Evolutionary conservation across 2,888 invertebrate genomes (phyloP).

Genomic region (Epinotia nisella): DNA sequence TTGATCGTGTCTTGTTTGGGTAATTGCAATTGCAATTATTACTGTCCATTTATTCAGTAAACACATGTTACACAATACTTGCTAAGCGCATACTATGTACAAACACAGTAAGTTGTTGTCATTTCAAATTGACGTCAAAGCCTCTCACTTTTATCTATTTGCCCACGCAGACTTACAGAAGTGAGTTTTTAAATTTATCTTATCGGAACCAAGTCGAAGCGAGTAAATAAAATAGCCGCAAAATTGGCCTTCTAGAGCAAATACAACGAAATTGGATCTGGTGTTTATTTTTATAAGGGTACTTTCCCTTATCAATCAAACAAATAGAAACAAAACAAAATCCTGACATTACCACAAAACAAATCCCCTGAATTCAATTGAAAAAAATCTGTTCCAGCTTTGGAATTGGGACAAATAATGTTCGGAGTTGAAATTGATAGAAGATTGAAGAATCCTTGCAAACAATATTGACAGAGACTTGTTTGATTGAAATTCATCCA

Average conservation of each 20-base stretch:
- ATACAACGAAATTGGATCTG: background rate
- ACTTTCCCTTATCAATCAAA: constrained; percentile 22
- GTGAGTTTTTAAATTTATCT: constrained; percentile 20
- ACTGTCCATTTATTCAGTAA: background rate
- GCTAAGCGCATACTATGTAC: background rate
- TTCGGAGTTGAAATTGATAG: constrained; percentile 4
- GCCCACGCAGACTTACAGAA: constrained; percentile 1
- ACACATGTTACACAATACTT: constrained; percentile 3
- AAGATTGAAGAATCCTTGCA: background rate
- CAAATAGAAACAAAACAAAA: constrained; percentile 13
- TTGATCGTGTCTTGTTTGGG: background rate
- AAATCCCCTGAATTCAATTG: constrained; percentile 4
- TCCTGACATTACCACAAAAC: constrained; percentile 16
- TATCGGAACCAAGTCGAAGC: constrained; percentile 42
- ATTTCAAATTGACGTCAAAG: background rate
- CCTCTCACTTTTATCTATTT: constrained; percentile 6
- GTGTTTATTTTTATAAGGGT: background rate
- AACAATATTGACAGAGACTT: background rate
- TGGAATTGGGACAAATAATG: background rate
- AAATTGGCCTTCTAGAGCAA: constrained; percentile 12
- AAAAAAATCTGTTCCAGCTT: background rate
- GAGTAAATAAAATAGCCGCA: constrained; percentile 2
- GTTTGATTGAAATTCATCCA: no score
- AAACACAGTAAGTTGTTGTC: constrained; percentile 5
- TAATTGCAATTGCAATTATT: constrained; percentile 1